Base-by-base conservation (phyloP, 2,797 vertebrate genomes). In the Betta splendens region DNA sequence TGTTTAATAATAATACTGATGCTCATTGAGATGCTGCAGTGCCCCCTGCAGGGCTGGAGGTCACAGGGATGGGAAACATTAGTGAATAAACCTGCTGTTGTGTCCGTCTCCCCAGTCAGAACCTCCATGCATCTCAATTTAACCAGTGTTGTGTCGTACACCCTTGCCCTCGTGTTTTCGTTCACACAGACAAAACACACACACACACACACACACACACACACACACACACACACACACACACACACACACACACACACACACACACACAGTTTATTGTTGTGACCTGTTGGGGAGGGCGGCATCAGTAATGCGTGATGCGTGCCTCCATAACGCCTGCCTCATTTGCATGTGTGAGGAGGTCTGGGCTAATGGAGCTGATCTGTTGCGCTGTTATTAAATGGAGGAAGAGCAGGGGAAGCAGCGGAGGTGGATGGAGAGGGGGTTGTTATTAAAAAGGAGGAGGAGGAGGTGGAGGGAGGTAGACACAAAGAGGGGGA, bases 321-420 rank as follows among this genome's bases (percentile, higher is more conserved):
- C 59, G 61, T 66, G 81, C 69, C 77, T 80, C 80, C 69, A 87
- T 85, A 75, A 85, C 52, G 45, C 43, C 33, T 51, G 64, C 69
- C 78, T 88, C 87, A 89, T 91, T 76, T 87, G 85, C 86, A 85
- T 89, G 85, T 84, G 89, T 87, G 87, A 89, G 87, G 79, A 81
- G 84, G 80, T 86, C 75, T 57, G 75, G 81, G 69, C 86, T 89
- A 89, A 90, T 90, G 88, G 86, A 84, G 88, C 85, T 80, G 83
- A 87, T 86, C 86, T 80, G 80, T 70, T 60, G 65, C 46, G 63
- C 70, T 78, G 73, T 83, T 87, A 83, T 86, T 87, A 85, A 83
- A 85, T 43, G 53, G 54, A 58, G 57, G 33, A 47, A 39, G 43
- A 43, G 52, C 56, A 18, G 28, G 33, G 13, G 28, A 3, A 22